Conservation (phyloP, 2,113 vertebrate genomes). For the Eubucco bourcierii region DNA sequence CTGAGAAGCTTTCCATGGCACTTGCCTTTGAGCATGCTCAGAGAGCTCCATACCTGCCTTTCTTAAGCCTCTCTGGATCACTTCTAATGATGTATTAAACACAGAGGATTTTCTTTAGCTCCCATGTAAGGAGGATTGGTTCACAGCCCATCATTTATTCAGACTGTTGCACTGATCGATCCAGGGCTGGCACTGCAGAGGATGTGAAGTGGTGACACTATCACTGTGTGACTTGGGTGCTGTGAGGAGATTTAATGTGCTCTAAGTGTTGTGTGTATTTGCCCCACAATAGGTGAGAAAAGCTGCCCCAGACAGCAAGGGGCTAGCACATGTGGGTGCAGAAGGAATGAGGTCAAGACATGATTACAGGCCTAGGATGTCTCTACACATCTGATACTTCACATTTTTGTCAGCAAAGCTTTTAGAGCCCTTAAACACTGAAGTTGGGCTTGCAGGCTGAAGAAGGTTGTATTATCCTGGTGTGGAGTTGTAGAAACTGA, state of each 20-base stretch:
- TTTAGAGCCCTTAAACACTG: background rate
- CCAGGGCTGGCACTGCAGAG: background rate
- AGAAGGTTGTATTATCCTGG: background rate
- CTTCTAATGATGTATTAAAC: background rate
- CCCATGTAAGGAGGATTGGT: background rate
- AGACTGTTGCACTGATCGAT: rapidly evolving
- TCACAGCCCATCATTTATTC: background rate
- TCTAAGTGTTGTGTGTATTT: background rate
- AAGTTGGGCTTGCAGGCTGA: background rate
- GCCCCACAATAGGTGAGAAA: background rate
- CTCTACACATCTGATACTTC: background rate
- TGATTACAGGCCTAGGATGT: background rate
- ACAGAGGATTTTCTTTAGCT: background rate
- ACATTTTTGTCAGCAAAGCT: background rate
- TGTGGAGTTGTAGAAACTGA: background rate
- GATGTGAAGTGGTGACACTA: background rate
- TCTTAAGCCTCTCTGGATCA: background rate
- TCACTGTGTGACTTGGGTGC: background rate
- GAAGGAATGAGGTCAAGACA: background rate
- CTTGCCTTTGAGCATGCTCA: background rate
- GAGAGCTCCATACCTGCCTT: background rate
- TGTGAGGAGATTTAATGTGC: background rate
- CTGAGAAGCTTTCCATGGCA: background rate
- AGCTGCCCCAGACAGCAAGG: background rate
- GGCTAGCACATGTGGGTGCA: background rate